Base-by-base conservation (phyloP, 2,888 invertebrate genomes). In the Stramonita haemastoma region DNA sequence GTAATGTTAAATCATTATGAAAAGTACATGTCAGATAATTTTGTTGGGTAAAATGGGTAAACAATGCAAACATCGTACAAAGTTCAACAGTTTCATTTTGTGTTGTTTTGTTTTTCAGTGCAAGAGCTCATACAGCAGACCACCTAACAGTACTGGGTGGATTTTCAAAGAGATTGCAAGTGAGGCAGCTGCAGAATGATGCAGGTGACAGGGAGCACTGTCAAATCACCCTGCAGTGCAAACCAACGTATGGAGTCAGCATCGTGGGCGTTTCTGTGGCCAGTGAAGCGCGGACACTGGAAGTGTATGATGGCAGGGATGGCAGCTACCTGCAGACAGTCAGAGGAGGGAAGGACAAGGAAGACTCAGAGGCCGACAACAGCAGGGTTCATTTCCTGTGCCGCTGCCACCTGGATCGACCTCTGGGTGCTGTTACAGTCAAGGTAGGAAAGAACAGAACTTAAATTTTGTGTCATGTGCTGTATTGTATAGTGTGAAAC, bases 321-420 rank as follows among this genome's bases (percentile, higher is more conserved):
- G 73, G 56, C 77, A 73, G 89, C 70, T 89, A 89, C 73, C 89
- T 89, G 36, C 85, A 77, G 70, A 89, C 89, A 46, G 66, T 89
- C 46, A 84, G 73, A 17, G 89, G 89, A 29, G 22, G 56, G 32
- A 83, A 84, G 36, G 89, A 89, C 66, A 29, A 13, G n/a, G 89
- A 89, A 22, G 89, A 89, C 29, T 89, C 89, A 32, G 89, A 89
- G 46, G 89, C 89, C 4, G 89, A 89, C 84, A 70, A 70, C 19
- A 85, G 85, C 85, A 70, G 66, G 26, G 85, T 89, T n/a, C 89
- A 89, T 34, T 89, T 85, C 66, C 60, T 85, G 66, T 89, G 89
- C 29, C 85, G 36, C 29, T 89, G 89, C 32, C 46, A 2, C 1
- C 56, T 89, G 60, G 84, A 84, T 17, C 56, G 56, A 22, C 85